Base-by-base conservation (phyloP, 2,797 vertebrate genomes). In the Hippocampus kuda region DNA sequence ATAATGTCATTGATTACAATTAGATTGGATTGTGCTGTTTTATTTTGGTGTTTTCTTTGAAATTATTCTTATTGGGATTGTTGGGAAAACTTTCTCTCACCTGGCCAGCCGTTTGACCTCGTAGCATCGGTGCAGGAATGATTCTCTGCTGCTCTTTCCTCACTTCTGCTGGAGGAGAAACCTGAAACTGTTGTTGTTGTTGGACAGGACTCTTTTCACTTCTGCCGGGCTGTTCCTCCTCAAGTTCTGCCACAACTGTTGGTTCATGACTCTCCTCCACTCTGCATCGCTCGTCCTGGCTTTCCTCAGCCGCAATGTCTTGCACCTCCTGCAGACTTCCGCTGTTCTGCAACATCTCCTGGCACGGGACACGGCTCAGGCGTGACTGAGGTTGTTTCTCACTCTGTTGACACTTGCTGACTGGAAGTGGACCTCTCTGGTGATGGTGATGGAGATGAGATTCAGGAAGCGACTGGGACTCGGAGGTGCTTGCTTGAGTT, bases 371-470 rank as follows among this genome's bases (percentile, higher is more conserved):
- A 12, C 30, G 66, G 11, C 54, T 42, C 20, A 88, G 70, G 84
- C 88, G 48, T 85, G 89, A 65, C 88, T 91, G 73, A 66, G 70
- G 70, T 2, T 24, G 67, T 12, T 81, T 80, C 65, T 89, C 88
- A 24, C 88, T 87, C 1, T 89, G 84, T 75, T 90, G 93, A 64
- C 85, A 80, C 5, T 89, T 89, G 69, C 89, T 89, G 78, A 84
- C 74, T 64, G 89, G 75, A 77, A 86, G 86, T 74, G 89, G 77
- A 42, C 93, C 93, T 64, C 85, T 80, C 67, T 86, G 91, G n/a
- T 86, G 79, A 46, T 88, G 89, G 48, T 91, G 66, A 80, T 79
- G 60, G 66, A 79, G 24, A 67, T 84, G 64, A 68, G 88, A 62
- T 79, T 87, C 75, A 75, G 87, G 61, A 69, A 86, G 53, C 75